Conservation (phyloP, 2,113 vertebrate species). For the Protomyctophum bolini region DNA sequence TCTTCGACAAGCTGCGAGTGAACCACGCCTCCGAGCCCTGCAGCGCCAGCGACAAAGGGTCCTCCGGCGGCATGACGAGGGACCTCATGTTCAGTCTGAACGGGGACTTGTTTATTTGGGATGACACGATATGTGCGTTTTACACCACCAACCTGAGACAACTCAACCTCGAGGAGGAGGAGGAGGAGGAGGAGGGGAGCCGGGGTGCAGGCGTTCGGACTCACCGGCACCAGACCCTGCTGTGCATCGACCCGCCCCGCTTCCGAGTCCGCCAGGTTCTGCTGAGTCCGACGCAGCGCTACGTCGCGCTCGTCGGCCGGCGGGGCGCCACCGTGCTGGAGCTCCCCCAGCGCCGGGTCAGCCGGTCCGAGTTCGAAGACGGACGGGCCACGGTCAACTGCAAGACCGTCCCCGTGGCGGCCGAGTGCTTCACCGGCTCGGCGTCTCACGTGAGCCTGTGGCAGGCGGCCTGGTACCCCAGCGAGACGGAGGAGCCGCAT, state of each 20-base stretch:
- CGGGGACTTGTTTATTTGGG: slow-evolving; percentile 88
- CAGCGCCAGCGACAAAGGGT: slow-evolving; percentile 31
- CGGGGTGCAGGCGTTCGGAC: slow-evolving; percentile 40
- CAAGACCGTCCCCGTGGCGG: slow-evolving; percentile 89
- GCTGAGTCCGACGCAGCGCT: slow-evolving; percentile 87
- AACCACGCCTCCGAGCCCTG: slow-evolving; percentile 49
- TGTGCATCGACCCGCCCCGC: slow-evolving; percentile 90
- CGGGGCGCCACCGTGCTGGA: slow-evolving; percentile 89
- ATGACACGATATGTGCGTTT: slow-evolving; percentile 78
- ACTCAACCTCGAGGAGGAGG: slow-evolving; percentile 59
- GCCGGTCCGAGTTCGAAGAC: slow-evolving; percentile 94
- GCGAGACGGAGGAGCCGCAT: slow-evolving; percentile 88
- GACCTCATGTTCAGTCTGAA: slow-evolving; percentile 83
- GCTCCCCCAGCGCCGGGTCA: slow-evolving; percentile 94
- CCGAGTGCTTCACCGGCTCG: slow-evolving; percentile 92
- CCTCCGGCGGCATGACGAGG: slow-evolving; percentile 74
- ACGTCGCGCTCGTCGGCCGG: slow-evolving; percentile 88
- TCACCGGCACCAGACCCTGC: slow-evolving; percentile 79
- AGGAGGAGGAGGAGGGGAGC: slow-evolving; percentile 34
- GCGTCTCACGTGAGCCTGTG: slow-evolving; percentile 86
- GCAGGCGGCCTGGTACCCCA: slow-evolving; percentile 93
- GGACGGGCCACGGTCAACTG: slow-evolving; percentile 89
- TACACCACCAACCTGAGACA: slow-evolving; percentile 82
- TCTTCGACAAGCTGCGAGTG: slow-evolving; percentile 79
- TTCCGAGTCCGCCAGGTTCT: slow-evolving; percentile 90